phyloP scores from a whole-genome alignment of 2,113 vertebrate species.

The Chunga burmeisteri region DNA sequence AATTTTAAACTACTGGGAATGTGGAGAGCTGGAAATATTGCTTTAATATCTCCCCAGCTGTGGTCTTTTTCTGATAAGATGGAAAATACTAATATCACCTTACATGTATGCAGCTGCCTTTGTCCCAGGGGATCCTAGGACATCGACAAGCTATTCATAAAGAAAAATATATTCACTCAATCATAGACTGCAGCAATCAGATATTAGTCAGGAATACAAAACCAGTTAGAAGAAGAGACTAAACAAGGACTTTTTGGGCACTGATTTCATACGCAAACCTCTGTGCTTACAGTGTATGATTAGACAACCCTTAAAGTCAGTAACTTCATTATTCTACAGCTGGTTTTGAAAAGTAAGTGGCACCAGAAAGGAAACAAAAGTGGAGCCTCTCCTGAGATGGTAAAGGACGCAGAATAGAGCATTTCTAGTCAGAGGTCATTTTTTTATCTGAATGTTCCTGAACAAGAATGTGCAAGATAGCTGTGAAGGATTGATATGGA shows the following conservation, averaged over 20 bases:
- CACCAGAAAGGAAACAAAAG: background rate
- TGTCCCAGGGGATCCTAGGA: conserved; percentile 7
- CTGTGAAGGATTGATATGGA: background rate
- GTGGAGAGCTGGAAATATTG: conserved; percentile 50
- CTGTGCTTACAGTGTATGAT: background rate
- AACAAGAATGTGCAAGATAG: background rate
- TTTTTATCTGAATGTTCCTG: background rate
- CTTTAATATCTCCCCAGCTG: conserved; percentile 60
- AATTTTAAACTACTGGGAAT: conserved; percentile 37
- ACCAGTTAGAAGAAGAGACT: background rate
- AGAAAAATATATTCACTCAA: conserved; percentile 24
- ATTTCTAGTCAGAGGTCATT: background rate
- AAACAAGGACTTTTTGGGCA: background rate
- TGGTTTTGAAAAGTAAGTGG: background rate
- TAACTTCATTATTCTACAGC: background rate
- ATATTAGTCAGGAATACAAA: conserved; percentile 16
- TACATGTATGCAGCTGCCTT: conserved; percentile 34
- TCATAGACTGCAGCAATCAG: background rate
- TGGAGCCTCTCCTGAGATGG: background rate
- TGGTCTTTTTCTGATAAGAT: conserved; percentile 37
- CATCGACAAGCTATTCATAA: conserved; percentile 13
- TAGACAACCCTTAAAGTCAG: background rate
- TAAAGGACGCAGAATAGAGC: background rate
- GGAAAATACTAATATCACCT: conserved; percentile 47
- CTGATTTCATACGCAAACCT: background rate